Evolutionary conservation across 2,113 vertebrate genomes (phyloP).

Genomic region (Chionodraco myersi): DNA sequence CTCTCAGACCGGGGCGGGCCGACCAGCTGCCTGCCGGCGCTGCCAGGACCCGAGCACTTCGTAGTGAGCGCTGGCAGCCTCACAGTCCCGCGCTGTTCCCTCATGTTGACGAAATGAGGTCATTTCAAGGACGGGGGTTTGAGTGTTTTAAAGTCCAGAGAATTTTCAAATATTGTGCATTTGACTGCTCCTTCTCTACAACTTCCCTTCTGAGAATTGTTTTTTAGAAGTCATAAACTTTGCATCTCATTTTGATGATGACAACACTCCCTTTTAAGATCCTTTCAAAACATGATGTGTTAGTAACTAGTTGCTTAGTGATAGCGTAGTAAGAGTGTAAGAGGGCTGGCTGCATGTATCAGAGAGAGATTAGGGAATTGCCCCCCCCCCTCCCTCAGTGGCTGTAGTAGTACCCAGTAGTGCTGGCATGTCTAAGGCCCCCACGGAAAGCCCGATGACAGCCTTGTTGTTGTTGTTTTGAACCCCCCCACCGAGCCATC

Average conservation of each 20-base stretch:
- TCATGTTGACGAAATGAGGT: constrained; percentile 63
- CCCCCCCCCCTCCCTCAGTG: constrained; percentile 5
- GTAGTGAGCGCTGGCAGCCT: constrained; percentile 24
- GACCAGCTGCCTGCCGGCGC: neutral
- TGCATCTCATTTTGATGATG: constrained; percentile 12
- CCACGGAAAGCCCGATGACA: constrained; percentile 51
- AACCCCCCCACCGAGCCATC: constrained; percentile 77
- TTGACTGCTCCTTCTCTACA: constrained; percentile 3
- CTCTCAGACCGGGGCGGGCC: neutral
- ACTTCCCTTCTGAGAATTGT: neutral
- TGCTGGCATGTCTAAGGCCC: constrained; percentile 60
- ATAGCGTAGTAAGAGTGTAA: constrained; percentile 31
- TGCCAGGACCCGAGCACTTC: neutral
- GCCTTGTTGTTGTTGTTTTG: constrained; percentile 81
- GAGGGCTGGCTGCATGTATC: constrained; percentile 31
- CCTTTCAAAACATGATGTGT: neutral
- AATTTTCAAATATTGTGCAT: constrained; percentile 27
- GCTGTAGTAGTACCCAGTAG: constrained; percentile 35
- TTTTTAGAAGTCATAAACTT: neutral
- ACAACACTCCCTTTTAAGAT: constrained; percentile 2
- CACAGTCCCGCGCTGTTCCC: constrained; percentile 32
- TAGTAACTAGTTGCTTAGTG: constrained; percentile 36
- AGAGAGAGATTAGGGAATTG: constrained; percentile 33
- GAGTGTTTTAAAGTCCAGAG: constrained; percentile 47
- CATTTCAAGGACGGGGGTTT: constrained; percentile 69